These are phyloP conservation scores for Discoglossus pictus DNA, from an alignment of 2,797 vertebrate genomes.

Conservation along the genomic window DNA sequence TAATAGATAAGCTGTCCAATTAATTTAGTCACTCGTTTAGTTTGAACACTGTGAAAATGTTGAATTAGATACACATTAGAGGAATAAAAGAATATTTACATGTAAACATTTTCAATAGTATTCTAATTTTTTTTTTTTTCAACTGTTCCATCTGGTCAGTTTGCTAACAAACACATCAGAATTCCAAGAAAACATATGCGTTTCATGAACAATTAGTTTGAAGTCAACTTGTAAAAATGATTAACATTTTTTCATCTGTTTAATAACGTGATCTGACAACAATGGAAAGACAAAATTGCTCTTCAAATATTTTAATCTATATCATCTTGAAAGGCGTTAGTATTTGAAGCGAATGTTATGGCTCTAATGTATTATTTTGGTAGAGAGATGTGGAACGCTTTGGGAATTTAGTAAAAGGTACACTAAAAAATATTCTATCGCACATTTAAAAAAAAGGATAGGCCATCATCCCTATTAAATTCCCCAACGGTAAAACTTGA, in stretches of 20 bases:
- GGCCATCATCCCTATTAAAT: too few species aligned
- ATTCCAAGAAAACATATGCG: conserved; percentile 31
- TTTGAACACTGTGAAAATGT: conserved; percentile 19
- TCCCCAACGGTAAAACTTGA: too few species aligned
- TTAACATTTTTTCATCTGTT: conserved; percentile 37
- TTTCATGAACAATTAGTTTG: conserved; percentile 30
- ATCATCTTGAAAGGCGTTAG: conserved; percentile 15
- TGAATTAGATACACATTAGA: conserved; percentile 32
- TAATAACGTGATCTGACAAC: conserved; percentile 31
- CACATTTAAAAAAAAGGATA: too few species aligned
- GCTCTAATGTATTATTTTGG: conserved; percentile 4
- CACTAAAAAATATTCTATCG: too few species aligned
- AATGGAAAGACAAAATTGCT: conserved; percentile 22
- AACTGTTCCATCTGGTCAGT: conserved; percentile 45
- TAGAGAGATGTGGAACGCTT: neutral
- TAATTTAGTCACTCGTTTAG: conserved; percentile 23
- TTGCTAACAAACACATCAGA: conserved; percentile 14
- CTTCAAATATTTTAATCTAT: conserved; percentile 25
- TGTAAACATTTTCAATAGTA: conserved; percentile 42
- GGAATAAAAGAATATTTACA: conserved; percentile 33
- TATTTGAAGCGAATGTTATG: neutral
- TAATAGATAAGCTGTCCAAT: conserved; percentile 41
- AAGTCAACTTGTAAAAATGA: conserved; percentile 45
- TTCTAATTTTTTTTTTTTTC: conserved; percentile 23
- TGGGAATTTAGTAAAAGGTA: too few species aligned